These are phyloP conservation scores for Andricus quercusramuli DNA, from an alignment of 2,888 invertebrate genomes.

Conservation along the genomic window DNA sequence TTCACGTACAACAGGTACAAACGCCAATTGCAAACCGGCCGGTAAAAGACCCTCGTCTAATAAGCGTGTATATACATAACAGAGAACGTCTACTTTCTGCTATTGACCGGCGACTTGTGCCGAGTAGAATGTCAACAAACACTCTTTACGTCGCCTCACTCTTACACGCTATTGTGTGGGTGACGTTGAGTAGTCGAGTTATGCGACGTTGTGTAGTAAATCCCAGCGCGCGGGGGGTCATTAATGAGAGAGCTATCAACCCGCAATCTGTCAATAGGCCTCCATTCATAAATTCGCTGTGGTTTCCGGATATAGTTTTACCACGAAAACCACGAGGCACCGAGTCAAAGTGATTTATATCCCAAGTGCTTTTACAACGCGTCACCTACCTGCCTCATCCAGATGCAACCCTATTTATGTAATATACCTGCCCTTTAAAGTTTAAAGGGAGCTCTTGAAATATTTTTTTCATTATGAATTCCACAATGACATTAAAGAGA, in stretches of 20 bases:
- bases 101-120: not conserved
- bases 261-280: conserved; percentile 72
- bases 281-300: conserved; percentile 70
- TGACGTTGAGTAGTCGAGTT: not conserved
- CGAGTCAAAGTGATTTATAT: not conserved
- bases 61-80: not conserved
- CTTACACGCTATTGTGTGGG: not conserved
- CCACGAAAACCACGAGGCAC: conserved; percentile 67
- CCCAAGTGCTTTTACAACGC: not conserved
- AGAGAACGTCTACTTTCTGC: not conserved
- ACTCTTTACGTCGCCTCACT: not conserved
- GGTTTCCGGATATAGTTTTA: conserved; percentile 64
- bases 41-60: not conserved
- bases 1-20: conserved; percentile 6
- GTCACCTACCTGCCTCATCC: conserved; percentile 19
- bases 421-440: not conserved
- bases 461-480: not conserved
- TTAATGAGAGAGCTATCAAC: conserved; percentile 58
- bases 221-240: not conserved
- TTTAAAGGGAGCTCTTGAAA: not conserved
- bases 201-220: not conserved
- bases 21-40: not conserved
- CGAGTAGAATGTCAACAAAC: not conserved
- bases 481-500: not conserved
- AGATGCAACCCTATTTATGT: not conserved